Percentiles rank a stretch among this genome's conserved stretches.
Conservation (phyloP, 2,797 vertebrate genomes). For the Zalophus californianus region DNA sequence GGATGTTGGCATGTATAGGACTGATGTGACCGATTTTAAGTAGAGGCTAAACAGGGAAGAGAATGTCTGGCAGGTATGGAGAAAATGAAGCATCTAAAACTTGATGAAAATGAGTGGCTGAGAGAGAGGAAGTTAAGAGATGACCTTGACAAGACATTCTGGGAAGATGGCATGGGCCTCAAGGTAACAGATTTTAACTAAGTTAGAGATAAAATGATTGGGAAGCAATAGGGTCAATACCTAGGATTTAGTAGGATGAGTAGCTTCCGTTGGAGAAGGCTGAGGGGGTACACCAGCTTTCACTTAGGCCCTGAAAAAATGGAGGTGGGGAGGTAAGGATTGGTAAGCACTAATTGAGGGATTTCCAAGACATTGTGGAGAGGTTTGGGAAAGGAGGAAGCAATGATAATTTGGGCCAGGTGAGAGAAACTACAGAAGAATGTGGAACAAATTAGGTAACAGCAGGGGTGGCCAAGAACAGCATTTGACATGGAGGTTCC, state of each 20-base stretch:
- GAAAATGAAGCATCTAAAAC: background rate
- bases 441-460: background rate
- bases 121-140: background rate
- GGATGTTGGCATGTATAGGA: background rate
- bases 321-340: background rate
- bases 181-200: background rate
- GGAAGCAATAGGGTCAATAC: background rate
- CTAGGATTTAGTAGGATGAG: rapidly evolving
- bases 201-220: background rate
- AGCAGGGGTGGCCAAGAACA: background rate
- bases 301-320: background rate
- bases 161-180: background rate
- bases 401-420: background rate
- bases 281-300: background rate
- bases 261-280: background rate
- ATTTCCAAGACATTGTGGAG: background rate
- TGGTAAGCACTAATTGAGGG: background rate
- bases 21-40: background rate
- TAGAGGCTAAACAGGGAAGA: background rate
- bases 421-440: background rate
- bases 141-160: background rate
- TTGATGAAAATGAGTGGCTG: background rate
- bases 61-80: background rate
- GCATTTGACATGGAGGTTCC: background rate
- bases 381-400: background rate